Conservation (phyloP, 2,113 vertebrate species). For the Chionodraco myersi region DNA sequence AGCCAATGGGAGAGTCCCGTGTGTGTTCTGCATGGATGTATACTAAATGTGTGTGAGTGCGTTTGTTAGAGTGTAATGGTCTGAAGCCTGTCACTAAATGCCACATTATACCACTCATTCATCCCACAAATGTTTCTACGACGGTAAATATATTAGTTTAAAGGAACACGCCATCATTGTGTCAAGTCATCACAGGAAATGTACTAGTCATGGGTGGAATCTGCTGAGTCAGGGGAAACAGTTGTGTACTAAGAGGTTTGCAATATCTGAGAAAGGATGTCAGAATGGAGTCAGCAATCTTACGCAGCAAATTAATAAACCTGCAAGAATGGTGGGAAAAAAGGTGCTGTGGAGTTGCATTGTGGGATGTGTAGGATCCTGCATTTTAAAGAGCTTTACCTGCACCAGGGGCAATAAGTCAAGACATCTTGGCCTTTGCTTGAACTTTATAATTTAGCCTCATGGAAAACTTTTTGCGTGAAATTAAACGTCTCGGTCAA, state of each 20-base stretch:
- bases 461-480: not conserved
- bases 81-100: constrained; percentile 5
- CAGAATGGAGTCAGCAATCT: too few relatives aligned
- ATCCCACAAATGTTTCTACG: not conserved
- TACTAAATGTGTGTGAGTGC: not conserved
- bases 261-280: not conserved
- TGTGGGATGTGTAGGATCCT: not conserved
- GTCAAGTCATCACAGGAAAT: not conserved
- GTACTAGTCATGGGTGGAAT: not conserved
- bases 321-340: not conserved
- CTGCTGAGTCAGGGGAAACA: not conserved
- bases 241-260: not conserved
- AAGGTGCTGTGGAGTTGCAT: not conserved
- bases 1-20: constrained; percentile 23
- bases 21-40: not conserved
- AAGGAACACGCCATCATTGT: not conserved
- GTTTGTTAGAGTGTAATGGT: not conserved
- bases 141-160: not conserved
- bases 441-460: not conserved
- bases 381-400: not conserved
- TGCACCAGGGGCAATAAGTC: not conserved
- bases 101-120: constrained; percentile 5
- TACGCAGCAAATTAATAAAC: not conserved
- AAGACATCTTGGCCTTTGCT: not conserved
- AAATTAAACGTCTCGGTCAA: not conserved